phyloP scores from a whole-genome alignment of 2,797 vertebrate species.

The Pseudochirops corinnae region DNA sequence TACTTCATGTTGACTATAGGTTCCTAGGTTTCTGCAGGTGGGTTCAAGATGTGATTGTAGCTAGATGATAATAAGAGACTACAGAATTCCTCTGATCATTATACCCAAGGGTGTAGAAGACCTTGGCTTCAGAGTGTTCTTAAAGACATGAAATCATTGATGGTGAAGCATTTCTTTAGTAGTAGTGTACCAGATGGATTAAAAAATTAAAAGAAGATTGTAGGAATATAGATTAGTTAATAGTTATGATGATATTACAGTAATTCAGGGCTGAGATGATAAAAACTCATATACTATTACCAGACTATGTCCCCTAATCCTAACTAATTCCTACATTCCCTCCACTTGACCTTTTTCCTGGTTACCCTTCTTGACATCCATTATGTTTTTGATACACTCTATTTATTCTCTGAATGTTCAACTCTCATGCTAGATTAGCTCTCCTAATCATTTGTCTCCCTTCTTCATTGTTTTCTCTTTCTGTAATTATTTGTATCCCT shows the following conservation, averaged over 20 bases:
- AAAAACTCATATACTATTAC: background rate
- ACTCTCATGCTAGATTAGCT: background rate
- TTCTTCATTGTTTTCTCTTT: background rate
- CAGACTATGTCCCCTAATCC: background rate
- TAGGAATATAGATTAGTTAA: background rate
- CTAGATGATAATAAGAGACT: background rate
- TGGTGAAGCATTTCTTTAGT: background rate
- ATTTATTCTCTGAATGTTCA: background rate
- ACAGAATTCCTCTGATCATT: background rate
- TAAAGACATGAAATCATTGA: background rate
- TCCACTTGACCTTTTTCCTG: background rate
- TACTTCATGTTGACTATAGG: background rate
- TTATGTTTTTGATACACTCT: background rate
- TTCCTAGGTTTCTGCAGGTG: background rate
- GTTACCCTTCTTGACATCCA: background rate
- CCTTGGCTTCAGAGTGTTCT: background rate
- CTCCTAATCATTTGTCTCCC: background rate
- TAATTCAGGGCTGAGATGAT: background rate
- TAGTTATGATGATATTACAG: background rate
- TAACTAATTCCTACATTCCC: background rate
- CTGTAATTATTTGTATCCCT: background rate
- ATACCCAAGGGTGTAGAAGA: background rate
- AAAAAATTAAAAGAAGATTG: background rate
- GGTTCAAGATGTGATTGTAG: background rate
- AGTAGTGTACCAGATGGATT: background rate